Base-by-base conservation (phyloP, 2,113 vertebrate genomes). In the Miniopterus natalensis region DNA sequence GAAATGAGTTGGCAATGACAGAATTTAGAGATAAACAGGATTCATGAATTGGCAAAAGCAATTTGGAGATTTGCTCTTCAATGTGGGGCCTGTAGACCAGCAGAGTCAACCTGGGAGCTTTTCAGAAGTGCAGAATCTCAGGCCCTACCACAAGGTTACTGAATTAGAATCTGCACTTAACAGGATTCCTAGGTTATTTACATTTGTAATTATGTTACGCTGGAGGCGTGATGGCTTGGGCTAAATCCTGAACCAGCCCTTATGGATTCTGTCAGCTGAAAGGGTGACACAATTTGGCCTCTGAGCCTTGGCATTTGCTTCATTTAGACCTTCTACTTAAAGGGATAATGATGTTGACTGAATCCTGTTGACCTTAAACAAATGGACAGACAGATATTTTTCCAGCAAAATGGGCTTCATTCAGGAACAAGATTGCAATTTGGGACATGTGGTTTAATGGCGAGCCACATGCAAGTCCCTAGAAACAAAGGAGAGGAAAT, bases 231-330 rank as follows among this genome's bases (percentile, higher is more conserved):
- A 42, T 13, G 3, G 6, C 12, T 31, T 80, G 18, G 6, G 20
- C 59, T 73, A 59, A 27, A 3, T 65, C 40, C 40, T 51, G 51
- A 79, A 51, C 21, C 63, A 75, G 6, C 20, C 23, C 80, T 66
- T 83, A 65, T 70, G n/a, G 71, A 81, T 92, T 70, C 40, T 78
- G 61, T 80, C 31, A 74, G 25, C 51, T 59, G 18, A 77, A 81
- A 88, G 31, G 12, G 13, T n/a, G 18, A 61, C 21, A 71, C 23
- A 84, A 80, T 75, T n/a, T 65, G 57, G 17, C 21, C 36, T 84
- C 49, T 73, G 31, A 88, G 87, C 87, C 49, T 53, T 71, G 66
- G 20, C 10, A 12, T 94, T 92, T 65, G 17, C 10, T 91, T 92
- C 25, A 20, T 81, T 53, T 57, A 75, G 49, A 36, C 29, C 29